A percentile compares a stretch with the other conserved stretches of the same genome.
Evolutionary conservation across 2,888 invertebrate species (phyloP).

Genomic region (Phytoseiulus persimilis): DNA sequence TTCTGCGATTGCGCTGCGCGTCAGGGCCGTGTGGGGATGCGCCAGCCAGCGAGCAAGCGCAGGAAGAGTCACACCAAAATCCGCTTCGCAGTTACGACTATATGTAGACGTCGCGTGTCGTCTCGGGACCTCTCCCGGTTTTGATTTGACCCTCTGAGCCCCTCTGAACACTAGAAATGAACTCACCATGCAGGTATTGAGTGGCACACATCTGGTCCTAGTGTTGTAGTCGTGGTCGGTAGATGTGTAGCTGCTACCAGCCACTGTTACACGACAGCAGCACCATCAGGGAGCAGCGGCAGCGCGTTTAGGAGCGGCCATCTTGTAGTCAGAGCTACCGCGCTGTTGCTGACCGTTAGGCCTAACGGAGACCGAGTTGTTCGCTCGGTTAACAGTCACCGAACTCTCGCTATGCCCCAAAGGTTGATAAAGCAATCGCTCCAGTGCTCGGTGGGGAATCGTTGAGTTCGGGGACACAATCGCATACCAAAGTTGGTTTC

Average conservation of each 20-base stretch:
- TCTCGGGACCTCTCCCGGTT: background rate
- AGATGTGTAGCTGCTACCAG: background rate
- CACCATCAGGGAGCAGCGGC: background rate
- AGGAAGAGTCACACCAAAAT: background rate
- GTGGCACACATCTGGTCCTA: background rate
- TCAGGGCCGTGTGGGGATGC: constrained; percentile 20
- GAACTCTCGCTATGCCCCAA: too few relatives aligned
- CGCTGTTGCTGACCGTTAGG: background rate
- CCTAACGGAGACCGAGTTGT: background rate
- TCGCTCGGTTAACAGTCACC: background rate
- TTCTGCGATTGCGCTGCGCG: constrained; percentile 39
- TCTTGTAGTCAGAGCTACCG: background rate
- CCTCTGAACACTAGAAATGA: background rate
- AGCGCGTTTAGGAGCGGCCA: background rate
- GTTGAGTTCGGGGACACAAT: too few relatives aligned
- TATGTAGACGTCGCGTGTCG: background rate
- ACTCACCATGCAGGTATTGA: background rate
- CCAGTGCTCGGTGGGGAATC: too few relatives aligned
- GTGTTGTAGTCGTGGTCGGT: background rate
- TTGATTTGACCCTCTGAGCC: background rate
- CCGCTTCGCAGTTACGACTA: background rate
- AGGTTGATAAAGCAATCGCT: too few relatives aligned
- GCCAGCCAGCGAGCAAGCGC: constrained; percentile 20
- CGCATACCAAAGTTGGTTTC: too few relatives aligned
- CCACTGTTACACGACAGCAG: background rate